Base-by-base conservation (phyloP, 2,113 vertebrate genomes). In the Calidris pygmaea region DNA sequence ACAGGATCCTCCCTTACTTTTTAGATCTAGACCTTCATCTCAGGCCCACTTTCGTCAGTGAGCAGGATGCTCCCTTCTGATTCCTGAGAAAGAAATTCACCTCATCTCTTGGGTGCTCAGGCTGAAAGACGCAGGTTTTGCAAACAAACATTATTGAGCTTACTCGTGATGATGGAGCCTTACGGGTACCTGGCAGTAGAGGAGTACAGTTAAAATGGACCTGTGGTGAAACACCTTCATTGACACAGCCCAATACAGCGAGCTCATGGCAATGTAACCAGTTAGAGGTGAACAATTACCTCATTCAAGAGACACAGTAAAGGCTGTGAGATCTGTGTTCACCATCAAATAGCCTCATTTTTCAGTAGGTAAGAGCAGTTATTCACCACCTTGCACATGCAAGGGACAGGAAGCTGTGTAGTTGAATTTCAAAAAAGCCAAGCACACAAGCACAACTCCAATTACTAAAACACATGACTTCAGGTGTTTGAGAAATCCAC, bases 221-320 rank as follows among this genome's bases (percentile, higher is more conserved):
- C 24, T 22, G 35, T 14, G 29, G 41, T 73, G 65, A 62, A 89
- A 83, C 53, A 48, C 3, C 1, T 60, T 12, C 80, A 45, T 4
- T 59, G 53, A 45, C 45, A 79, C 17, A 41, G 37, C 17, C 47
- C 1, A 1, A 41, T 19, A 80, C 56, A 76, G 41, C 1, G 2
- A 77, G 55, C 35, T 91, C 62, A 45, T 0, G 0, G 45, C 16
- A 32, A 80, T 1, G 6, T 17, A 94, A 56, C 21, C 45, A 35
- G 47, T 63, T 27, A 35, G 58, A 85, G 35, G 19, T 82, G 62
- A 94, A 65, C 74, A 47, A 74, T 65, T 13, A 66, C 16, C 45
- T 66, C 41, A 10, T 65, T 80, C 77, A 30, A 30, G 34, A 85
- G 30, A 67, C 22, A 59, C 34, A 75, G 13, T 53, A 92, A 48